Evolutionary conservation across 2,797 vertebrate species (phyloP).

Genomic region (Ciconia nigra): DNA sequence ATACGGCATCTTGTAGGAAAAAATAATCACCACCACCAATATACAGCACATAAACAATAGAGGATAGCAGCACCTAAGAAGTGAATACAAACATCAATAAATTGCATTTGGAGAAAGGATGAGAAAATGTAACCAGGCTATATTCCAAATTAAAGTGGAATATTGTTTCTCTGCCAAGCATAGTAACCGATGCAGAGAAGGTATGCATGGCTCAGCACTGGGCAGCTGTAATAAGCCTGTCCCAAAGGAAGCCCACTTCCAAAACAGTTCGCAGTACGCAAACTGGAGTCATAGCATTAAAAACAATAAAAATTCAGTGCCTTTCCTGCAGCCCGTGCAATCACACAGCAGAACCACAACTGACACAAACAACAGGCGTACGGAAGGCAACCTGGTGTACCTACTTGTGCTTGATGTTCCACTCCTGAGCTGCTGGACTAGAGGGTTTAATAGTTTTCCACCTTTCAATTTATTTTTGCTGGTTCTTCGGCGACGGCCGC

Average conservation of each 20-base stretch:
- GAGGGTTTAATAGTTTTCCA: conserved; percentile 90
- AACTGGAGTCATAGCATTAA: background rate
- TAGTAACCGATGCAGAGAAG: background rate
- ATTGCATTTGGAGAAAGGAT: background rate
- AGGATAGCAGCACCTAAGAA: background rate
- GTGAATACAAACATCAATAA: background rate
- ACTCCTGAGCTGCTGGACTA: conserved; percentile 93
- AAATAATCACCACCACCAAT: background rate
- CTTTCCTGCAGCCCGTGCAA: background rate
- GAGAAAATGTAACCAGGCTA: background rate
- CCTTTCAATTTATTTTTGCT: conserved; percentile 93
- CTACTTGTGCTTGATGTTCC: conserved; percentile 85
- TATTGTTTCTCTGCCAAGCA: background rate
- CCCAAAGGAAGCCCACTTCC: background rate
- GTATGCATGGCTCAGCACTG: background rate
- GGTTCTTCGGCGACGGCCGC: conserved; percentile 85
- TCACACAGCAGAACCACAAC: background rate
- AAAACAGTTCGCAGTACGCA: background rate
- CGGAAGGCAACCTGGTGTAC: background rate
- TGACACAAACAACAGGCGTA: background rate
- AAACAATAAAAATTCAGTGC: background rate
- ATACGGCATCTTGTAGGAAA: background rate
- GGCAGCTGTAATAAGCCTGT: background rate
- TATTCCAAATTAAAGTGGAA: background rate
- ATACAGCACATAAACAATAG: background rate